Base-by-base conservation (phyloP, 2,113 vertebrate species). In the Solea solea region DNA sequence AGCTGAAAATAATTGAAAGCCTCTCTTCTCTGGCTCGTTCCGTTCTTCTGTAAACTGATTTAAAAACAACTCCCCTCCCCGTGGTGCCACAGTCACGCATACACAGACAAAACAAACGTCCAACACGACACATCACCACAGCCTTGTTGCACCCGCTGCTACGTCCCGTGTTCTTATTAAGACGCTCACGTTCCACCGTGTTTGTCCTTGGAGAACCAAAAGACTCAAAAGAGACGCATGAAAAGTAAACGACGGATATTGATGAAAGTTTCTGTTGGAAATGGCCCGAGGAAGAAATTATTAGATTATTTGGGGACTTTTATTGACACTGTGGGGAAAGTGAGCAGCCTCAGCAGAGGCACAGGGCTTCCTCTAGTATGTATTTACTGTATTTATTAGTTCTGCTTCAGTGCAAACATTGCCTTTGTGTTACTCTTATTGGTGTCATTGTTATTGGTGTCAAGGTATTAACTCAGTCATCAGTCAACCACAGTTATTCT, bases 1-100 rank as follows among this genome's bases (percentile, higher is more conserved):
- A 66, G 51, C 49, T 65, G 44, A 34, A 48, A 61, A 28, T 11
- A 75, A 60, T 16, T 62, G 60, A 65, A 73, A 65, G 40, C 40
- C 27, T 74, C 28, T 51, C 7, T 45, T 41, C 7, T 55, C 39
- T 65, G 48, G 39, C 34, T 55, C 67, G 62, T 59, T n/a, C 41
- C 7, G 34, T 71, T 57, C 4, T 10, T 59, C 41, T 21, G 27
- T 39, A 3, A 8, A 21, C 51, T 56, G 14, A 78, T 74, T 55
- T n/a, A 42, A 59, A 62, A 82, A 76, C 66, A 5, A 50, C 62
- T 69, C 8, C 34, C 41, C 77, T 61, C 3, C 34, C 3, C 2
- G 3, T 77, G 59, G 51, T 65, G n/a, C 51, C 14, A 16, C 21
- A 39, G 15, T 42, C 58, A 66, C 40, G 4, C 14, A 21, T 21